These are phyloP conservation scores for Cervus canadensis DNA, from an alignment of 2,113 vertebrate species.

Conservation along the genomic window DNA sequence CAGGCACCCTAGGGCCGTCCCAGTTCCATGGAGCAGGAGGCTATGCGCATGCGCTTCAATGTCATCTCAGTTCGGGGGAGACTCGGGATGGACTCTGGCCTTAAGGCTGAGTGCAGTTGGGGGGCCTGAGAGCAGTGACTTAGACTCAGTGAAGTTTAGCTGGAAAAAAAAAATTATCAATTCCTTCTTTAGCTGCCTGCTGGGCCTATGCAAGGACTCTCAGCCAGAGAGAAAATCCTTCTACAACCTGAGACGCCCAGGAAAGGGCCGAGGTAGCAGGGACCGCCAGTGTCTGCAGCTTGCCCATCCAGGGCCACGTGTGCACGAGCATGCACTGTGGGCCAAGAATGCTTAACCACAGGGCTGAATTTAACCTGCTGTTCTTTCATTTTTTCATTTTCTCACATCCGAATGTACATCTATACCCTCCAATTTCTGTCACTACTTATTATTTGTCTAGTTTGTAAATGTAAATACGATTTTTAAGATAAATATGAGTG, in stretches of 20 bases:
- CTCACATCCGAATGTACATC: not conserved
- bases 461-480: not conserved
- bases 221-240: not conserved
- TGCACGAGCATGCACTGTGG: fast-evolving
- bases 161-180: not conserved
- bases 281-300: not conserved
- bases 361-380: not conserved
- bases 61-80: fast-evolving
- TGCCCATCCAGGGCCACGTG: not conserved
- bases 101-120: not conserved
- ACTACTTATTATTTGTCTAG: not conserved
- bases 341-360: not conserved
- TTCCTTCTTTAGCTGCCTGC: not conserved
- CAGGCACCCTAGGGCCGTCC: not conserved
- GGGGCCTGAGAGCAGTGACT: not conserved
- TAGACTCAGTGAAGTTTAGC: not conserved
- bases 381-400: not conserved
- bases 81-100: fast-evolving
- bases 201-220: not conserved
- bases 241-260: not conserved
- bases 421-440: not conserved
- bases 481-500: not conserved
- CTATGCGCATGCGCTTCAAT: fast-evolving
- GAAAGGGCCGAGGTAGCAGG: fast-evolving
- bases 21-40: not conserved